Percentiles rank a stretch among this genome's conserved stretches.
phyloP scores from a whole-genome alignment of 2,113 vertebrate genomes.

The Heterotis niloticus region DNA sequence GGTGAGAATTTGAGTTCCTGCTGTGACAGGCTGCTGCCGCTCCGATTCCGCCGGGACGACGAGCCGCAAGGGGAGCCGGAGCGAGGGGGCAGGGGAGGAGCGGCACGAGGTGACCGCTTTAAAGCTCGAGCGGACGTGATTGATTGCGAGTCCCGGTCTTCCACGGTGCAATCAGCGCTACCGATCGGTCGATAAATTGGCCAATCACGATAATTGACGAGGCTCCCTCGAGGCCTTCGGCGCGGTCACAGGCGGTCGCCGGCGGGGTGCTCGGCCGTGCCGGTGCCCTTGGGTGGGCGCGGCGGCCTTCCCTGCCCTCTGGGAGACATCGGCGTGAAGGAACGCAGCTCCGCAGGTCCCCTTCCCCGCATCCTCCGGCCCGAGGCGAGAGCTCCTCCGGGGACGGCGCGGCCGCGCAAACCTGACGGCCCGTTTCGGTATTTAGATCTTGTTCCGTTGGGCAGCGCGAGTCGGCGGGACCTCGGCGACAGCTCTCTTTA shows the following conservation, averaged over 20 bases:
- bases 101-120: constrained; percentile 17
- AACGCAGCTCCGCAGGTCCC: not conserved
- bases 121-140: constrained; percentile 42
- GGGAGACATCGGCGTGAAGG: not conserved
- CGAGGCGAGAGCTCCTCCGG: not conserved
- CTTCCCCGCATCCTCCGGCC: constrained; percentile 8
- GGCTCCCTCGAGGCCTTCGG: not conserved
- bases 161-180: constrained; percentile 41
- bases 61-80: constrained; percentile 19
- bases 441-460: not conserved
- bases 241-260: not conserved
- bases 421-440: not conserved
- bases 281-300: no score
- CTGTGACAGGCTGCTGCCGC: constrained; percentile 49
- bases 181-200: constrained; percentile 64
- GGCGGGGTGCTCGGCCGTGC: not conserved
- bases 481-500: not conserved
- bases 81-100: constrained; percentile 31
- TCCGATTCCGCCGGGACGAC: constrained; percentile 37
- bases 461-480: no score
- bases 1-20: constrained; percentile 60
- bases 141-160: constrained; percentile 42
- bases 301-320: constrained; percentile 28
- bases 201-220: constrained; percentile 61
- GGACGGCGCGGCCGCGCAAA: no score